phyloP scores from a whole-genome alignment of 2,113 vertebrate species.

The Oncorhynchus kisutch region DNA sequence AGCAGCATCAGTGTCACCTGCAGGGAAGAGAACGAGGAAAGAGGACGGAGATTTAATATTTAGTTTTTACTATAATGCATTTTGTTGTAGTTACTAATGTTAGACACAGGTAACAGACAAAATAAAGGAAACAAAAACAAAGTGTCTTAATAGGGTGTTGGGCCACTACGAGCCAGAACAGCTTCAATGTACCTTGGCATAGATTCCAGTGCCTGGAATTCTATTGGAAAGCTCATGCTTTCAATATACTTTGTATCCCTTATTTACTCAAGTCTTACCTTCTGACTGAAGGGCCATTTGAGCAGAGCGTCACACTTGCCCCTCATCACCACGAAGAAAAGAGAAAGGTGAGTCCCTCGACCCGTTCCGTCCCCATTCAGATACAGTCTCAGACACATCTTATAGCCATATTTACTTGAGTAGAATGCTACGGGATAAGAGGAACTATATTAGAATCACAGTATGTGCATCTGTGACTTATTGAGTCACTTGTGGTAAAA shows the following conservation, averaged over 20 bases:
- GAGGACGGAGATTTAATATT: not conserved
- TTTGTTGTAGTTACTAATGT: not conserved
- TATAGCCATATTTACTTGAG: conserved; percentile 92
- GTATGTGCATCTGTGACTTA: too few species aligned
- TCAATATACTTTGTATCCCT: too few species aligned
- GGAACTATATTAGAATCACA: not conserved
- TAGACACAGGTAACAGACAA: too few species aligned
- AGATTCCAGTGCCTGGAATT: too few species aligned
- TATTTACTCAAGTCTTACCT: conserved; percentile 68
- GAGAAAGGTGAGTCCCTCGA: conserved; percentile 85
- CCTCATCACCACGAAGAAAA: conserved; percentile 95
- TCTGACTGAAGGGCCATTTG: conserved; percentile 95
- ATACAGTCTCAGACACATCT: conserved; percentile 91
- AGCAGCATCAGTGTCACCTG: conserved; percentile 97
- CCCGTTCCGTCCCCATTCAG: conserved; percentile 91
- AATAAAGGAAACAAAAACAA: too few species aligned
- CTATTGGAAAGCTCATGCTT: too few species aligned
- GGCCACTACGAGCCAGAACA: too few species aligned
- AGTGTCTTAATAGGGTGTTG: too few species aligned
- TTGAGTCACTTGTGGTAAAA: too few species aligned
- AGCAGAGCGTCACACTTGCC: conserved; percentile 85
- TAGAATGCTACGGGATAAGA: conserved; percentile 80
- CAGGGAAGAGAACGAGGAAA: not conserved
- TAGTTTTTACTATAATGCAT: not conserved
- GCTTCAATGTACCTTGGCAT: too few species aligned